Evolutionary conservation across 35 echinoderm and acorn worm genomes (phyloP).

Genomic region (Lytechinus variegatus): DNA sequence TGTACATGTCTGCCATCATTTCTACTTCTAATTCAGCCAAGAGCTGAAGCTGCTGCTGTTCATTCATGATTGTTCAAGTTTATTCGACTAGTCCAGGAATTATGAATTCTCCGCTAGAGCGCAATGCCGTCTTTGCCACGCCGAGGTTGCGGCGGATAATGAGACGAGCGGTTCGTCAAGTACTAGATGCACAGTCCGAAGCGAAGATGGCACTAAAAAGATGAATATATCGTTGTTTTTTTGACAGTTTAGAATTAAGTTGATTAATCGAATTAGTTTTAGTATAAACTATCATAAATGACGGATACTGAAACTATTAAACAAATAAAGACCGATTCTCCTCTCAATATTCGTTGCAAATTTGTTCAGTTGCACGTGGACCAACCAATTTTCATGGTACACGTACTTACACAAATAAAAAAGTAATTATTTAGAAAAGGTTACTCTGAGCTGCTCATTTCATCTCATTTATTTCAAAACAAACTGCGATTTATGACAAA

Average conservation of each 20-base stretch:
- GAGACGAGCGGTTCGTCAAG: not conserved
- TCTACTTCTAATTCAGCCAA: slow-evolving; percentile 94
- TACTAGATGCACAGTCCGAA: not conserved
- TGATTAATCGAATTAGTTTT: not conserved
- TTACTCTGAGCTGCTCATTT: no score
- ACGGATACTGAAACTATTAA: not conserved
- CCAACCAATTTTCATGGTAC: no score
- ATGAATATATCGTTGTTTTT: not conserved
- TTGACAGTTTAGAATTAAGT: not conserved
- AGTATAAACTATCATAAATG: not conserved
- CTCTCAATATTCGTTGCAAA: not conserved
- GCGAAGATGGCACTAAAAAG: not conserved
- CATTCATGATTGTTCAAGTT: slow-evolving; percentile 36
- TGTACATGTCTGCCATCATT: slow-evolving; percentile 99
- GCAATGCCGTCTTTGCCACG: not conserved
- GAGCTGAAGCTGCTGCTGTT: slow-evolving; percentile 94
- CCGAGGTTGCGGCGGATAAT: not conserved
- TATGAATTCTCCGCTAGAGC: not conserved
- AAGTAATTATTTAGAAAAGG: no score
- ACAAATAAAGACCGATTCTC: not conserved
- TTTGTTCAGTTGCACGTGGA: no score
- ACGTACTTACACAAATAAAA: no score
- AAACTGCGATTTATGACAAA: no score
- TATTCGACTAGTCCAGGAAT: not conserved
- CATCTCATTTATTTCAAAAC: not conserved